Evolutionary conservation across 2,888 invertebrate genomes (phyloP).

Genomic region (Epinotia bilunana): DNA sequence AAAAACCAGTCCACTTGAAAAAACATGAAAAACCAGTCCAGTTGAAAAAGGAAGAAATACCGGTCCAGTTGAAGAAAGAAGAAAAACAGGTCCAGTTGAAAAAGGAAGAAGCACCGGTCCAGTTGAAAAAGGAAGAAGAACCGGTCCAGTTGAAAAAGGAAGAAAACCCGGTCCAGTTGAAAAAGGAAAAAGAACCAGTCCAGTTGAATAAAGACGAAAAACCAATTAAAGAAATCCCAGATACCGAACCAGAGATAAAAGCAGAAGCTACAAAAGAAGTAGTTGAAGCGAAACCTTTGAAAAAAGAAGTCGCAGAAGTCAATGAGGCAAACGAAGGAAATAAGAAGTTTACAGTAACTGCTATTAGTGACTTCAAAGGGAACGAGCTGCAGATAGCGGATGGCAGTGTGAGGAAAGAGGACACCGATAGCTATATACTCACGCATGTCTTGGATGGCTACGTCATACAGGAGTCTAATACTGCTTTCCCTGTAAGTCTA

Average conservation of each 20-base stretch:
- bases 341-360: constrained; percentile 47
- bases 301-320: constrained; percentile 36
- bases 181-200: constrained; percentile 27
- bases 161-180: constrained; percentile 13
- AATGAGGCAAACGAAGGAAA: constrained; percentile 46
- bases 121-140: constrained; percentile 42
- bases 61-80: constrained; percentile 42
- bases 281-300: constrained; percentile 6
- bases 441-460: constrained; percentile 78
- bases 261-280: background rate
- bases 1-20: constrained; percentile 30
- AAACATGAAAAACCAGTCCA: constrained; percentile 33
- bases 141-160: constrained; percentile 41
- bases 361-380: constrained; percentile 51
- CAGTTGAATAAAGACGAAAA: constrained; percentile 44
- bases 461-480: constrained; percentile 78
- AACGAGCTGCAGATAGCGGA: constrained; percentile 51
- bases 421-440: constrained; percentile 60
- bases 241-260: constrained; percentile 37
- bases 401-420: constrained; percentile 47
- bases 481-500: constrained; percentile 76
- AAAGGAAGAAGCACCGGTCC: constrained; percentile 28
- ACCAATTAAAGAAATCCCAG: constrained; percentile 35
- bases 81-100: constrained; percentile 17
- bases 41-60: constrained; percentile 26